A percentile compares a stretch with the other conserved stretches of the same genome.
Conservation (phyloP, 2,797 vertebrate species). For the Sebastes wilsoni region DNA sequence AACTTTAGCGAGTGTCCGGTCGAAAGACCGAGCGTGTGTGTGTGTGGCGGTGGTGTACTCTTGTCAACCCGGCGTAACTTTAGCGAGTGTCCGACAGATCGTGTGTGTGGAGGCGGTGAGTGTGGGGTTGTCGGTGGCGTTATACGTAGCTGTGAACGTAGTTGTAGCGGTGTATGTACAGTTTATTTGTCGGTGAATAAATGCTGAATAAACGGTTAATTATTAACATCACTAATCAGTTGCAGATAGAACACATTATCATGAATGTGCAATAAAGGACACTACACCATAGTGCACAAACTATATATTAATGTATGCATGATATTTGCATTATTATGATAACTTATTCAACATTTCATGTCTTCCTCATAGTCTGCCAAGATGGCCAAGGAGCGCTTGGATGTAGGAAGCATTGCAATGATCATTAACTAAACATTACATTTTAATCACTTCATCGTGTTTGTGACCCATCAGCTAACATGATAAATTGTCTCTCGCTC, state of each 20-base stretch:
- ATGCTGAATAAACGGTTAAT: no score
- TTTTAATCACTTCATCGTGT: slow-evolving; percentile 63
- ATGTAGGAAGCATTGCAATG: slow-evolving; percentile 14
- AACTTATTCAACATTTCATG: not conserved
- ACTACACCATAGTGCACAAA: not conserved
- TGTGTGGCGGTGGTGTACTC: no score
- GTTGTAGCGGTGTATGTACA: no score
- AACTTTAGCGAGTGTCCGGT: no score
- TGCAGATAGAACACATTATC: not conserved
- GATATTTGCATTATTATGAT: not conserved
- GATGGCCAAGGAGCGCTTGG: not conserved
- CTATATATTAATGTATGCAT: not conserved
- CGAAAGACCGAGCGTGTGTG: no score
- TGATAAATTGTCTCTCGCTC: slow-evolving; percentile 56
- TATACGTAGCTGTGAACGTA: no score
- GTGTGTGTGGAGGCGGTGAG: no score
- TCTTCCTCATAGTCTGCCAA: not conserved
- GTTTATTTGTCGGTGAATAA: no score
- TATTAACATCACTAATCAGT: not conserved
- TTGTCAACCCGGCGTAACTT: no score
- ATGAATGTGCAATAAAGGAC: not conserved
- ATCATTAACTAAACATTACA: slow-evolving; percentile 66
- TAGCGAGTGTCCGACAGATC: no score
- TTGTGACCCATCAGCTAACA: slow-evolving; percentile 55
- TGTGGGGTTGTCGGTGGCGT: no score